Evolutionary conservation across 1,140 invertebrate species (phyloP).

Genomic region (Aphaenogaster floridana): DNA sequence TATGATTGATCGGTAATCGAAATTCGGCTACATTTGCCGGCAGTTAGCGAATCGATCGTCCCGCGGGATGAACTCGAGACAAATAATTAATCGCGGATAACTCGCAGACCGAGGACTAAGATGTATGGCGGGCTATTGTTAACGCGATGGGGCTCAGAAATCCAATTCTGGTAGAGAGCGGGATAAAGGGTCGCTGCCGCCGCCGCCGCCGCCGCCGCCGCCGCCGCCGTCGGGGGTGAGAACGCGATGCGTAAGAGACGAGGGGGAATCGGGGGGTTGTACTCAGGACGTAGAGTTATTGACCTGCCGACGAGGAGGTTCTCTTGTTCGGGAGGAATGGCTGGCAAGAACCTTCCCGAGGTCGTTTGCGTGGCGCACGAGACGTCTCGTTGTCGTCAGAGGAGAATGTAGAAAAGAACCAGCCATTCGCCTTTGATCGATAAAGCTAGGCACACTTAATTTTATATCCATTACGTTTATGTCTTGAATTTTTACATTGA

Average conservation of each 20-base stretch:
- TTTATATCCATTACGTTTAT: not conserved
- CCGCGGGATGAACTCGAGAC: not conserved
- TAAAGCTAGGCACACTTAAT: not conserved
- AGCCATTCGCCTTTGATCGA: not conserved
- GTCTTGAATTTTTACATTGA: not conserved
- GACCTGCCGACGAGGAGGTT: slow-evolving; percentile 54
- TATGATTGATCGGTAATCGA: slow-evolving; percentile 21
- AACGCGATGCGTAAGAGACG: slow-evolving; percentile 37
- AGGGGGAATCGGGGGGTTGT: slow-evolving; percentile 21
- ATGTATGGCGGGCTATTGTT: slow-evolving; percentile 42
- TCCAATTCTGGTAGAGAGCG: slow-evolving; percentile 60
- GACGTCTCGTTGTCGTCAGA: slow-evolving; percentile 28
- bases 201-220: not conserved
- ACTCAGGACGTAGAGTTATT: slow-evolving; percentile 61
- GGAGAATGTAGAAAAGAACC: slow-evolving; percentile 14
- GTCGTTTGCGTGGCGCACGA: slow-evolving; percentile 41
- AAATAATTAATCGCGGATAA: slow-evolving; percentile 49
- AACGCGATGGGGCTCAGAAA: slow-evolving; percentile 41
- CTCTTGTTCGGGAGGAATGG: slow-evolving; percentile 53
- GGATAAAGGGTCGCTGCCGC: slow-evolving; percentile 44
- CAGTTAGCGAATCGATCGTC: slow-evolving; percentile 8
- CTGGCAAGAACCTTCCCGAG: slow-evolving; percentile 61
- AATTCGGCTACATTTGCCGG: not conserved
- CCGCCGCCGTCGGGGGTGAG: not conserved
- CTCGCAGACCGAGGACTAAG: slow-evolving; percentile 4